A percentile compares a stretch with the other conserved stretches of the same genome.
Evolutionary conservation across 2,797 vertebrate genomes (phyloP).

Genomic region (Muscicapa comitata): DNA sequence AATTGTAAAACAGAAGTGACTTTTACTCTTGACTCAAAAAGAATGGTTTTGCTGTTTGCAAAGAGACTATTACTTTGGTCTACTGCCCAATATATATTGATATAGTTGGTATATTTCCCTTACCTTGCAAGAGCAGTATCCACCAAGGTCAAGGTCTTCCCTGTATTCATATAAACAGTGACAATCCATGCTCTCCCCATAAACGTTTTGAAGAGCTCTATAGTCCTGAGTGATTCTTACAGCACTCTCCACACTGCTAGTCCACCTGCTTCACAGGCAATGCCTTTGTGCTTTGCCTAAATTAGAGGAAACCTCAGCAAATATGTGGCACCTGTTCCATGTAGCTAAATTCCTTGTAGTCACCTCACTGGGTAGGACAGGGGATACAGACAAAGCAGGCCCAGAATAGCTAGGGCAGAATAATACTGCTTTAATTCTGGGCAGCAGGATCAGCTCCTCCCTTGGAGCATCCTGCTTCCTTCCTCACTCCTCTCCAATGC

Average conservation of each 20-base stretch:
- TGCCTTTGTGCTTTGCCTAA: not conserved
- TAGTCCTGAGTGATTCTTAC: not conserved
- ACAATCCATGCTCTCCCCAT: not conserved
- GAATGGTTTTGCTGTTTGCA: not conserved
- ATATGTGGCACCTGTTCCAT: not conserved
- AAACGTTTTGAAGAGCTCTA: not conserved
- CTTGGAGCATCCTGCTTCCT: not conserved
- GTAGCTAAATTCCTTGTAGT: not conserved
- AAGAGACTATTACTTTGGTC: not conserved
- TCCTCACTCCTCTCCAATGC: not conserved
- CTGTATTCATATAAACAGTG: not conserved
- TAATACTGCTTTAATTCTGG: not conserved
- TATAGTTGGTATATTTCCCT: conserved; percentile 23
- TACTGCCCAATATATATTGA: not conserved
- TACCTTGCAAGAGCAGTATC: not conserved
- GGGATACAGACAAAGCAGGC: not conserved
- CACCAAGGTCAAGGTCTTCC: not conserved
- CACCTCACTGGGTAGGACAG: fast-evolving
- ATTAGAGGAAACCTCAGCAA: not conserved
- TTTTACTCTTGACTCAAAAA: not conserved
- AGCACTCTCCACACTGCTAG: not conserved
- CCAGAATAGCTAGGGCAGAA: not conserved
- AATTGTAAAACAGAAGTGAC: not conserved
- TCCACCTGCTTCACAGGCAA: not conserved
- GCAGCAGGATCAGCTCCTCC: not conserved